Evolutionary conservation across 1,140 invertebrate genomes (phyloP).

Genomic region (Leptoteleia sp.): DNA sequence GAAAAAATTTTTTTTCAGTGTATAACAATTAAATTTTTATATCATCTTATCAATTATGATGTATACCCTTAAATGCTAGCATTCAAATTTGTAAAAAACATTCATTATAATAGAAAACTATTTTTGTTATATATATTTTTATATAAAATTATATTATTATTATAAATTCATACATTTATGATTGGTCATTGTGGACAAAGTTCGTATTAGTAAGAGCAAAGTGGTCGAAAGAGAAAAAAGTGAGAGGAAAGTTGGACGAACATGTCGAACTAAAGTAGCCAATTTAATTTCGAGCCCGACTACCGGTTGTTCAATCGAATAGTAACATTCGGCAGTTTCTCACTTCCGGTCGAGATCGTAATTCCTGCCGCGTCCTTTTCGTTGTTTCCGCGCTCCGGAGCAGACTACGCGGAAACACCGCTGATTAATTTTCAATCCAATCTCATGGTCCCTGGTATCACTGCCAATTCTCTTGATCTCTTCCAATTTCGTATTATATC

Average conservation of each 20-base stretch:
- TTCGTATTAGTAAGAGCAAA: no score
- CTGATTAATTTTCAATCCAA: constrained; percentile 67
- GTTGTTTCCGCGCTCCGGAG: constrained; percentile 34
- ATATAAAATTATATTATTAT: no score
- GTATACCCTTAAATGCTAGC: no score
- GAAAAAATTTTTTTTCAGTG: no score
- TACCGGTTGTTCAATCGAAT: constrained; percentile 56
- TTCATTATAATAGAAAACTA: no score
- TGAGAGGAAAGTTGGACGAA: constrained; percentile 30
- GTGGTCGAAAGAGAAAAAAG: constrained; percentile 20
- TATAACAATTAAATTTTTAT: no score
- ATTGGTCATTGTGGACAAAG: no score
- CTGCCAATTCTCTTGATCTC: constrained; percentile 56
- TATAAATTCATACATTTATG: no score
- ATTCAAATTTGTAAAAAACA: no score
- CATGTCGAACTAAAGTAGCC: constrained; percentile 49
- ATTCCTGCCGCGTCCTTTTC: constrained; percentile 35
- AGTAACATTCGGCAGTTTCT: constrained; percentile 59
- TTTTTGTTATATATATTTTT: no score
- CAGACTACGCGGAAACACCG: constrained; percentile 48
- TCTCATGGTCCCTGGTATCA: constrained; percentile 43
- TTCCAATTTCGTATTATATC: constrained; percentile 55
- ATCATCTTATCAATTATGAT: no score
- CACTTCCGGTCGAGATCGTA: constrained; percentile 54
- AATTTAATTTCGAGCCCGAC: constrained; percentile 59